A percentile compares a stretch with the other conserved stretches of the same genome.
These are phyloP conservation scores for Crotalus horridus DNA, from an alignment of 2,113 vertebrate genomes.

Conservation along the genomic window DNA sequence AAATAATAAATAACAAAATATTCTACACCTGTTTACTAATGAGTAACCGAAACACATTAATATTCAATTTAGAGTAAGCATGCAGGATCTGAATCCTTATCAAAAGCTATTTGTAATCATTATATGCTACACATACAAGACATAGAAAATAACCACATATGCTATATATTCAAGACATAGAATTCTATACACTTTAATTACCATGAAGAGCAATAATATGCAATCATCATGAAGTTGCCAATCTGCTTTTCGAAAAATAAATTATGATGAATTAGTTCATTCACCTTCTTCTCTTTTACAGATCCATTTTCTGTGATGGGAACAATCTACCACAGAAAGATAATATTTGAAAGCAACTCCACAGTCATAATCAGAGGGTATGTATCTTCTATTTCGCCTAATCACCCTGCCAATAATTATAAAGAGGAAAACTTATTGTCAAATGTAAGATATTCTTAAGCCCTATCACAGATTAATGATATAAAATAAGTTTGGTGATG, in stretches of 20 bases:
- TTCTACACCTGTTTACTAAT: neutral
- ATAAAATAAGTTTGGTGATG: neutral
- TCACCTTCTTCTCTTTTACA: slow-evolving; percentile 31
- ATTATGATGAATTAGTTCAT: neutral
- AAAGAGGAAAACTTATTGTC: neutral
- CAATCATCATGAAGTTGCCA: neutral
- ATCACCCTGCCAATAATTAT: slow-evolving; percentile 2
- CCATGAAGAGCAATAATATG: neutral
- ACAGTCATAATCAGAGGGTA: slow-evolving; percentile 1
- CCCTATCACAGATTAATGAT: neutral
- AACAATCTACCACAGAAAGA: slow-evolving; percentile 18
- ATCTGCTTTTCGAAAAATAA: neutral
- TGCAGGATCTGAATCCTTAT: neutral
- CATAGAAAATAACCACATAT: neutral
- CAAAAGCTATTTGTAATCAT: neutral
- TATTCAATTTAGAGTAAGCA: neutral
- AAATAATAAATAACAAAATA: neutral
- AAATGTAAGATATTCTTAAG: neutral
- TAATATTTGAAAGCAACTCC: slow-evolving; percentile 29
- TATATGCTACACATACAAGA: neutral
- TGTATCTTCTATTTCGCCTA: slow-evolving; percentile 17
- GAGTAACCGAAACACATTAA: neutral
- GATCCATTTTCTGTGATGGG: slow-evolving; percentile 16
- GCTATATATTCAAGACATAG: neutral
- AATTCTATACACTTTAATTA: neutral